A percentile compares a stretch with the other conserved stretches of the same genome.
phyloP scores from a whole-genome alignment of 2,113 vertebrate genomes.

The Stegostoma tigrinum region DNA sequence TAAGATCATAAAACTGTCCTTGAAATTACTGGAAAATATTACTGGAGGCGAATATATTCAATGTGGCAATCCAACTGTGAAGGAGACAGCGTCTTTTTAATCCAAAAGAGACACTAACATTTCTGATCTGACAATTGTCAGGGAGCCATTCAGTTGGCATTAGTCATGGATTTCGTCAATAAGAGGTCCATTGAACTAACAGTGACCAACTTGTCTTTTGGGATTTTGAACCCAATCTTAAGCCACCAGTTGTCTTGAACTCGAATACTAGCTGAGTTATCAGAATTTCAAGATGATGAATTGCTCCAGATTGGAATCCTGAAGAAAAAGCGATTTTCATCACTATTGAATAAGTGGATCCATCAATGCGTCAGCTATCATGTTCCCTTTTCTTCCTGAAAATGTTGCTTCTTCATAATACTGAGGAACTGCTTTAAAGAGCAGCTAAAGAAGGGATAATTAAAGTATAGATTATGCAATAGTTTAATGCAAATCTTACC shows the following conservation, averaged over 20 bases:
- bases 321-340: background rate
- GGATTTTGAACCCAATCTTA: background rate
- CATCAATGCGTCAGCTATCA: background rate
- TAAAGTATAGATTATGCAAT: background rate
- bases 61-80: background rate
- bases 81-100: background rate
- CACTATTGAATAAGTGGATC: background rate
- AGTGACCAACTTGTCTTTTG: background rate
- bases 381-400: background rate
- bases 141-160: constrained; percentile 1
- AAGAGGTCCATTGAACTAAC: background rate
- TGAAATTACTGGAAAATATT: background rate
- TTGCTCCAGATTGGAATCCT: background rate
- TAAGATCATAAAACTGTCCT: background rate
- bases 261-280: background rate
- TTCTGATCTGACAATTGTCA: background rate
- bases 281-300: constrained; percentile 25
- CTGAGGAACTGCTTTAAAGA: background rate
- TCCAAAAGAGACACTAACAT: background rate
- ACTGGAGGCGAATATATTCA: background rate
- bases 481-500: background rate
- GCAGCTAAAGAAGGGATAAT: background rate
- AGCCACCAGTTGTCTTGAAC: constrained; percentile 10
- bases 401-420: background rate
- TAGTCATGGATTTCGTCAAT: background rate